phyloP scores from a whole-genome alignment of 2,113 vertebrate species.

The Mustelus asterias region DNA sequence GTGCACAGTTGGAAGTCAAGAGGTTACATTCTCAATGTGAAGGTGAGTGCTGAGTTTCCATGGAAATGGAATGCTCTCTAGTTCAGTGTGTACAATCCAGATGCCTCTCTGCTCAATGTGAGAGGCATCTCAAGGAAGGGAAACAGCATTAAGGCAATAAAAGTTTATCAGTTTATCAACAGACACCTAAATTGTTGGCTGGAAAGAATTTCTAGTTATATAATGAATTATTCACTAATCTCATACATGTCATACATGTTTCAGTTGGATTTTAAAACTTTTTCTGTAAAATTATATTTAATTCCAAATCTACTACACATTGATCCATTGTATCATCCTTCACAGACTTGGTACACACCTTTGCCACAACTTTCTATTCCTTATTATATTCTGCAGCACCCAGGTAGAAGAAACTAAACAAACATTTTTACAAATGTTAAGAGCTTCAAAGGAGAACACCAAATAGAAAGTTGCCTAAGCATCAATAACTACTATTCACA shows the following conservation, averaged over 20 bases:
- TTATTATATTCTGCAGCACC: background rate
- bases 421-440: background rate
- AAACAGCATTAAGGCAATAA: background rate
- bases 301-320: background rate
- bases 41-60: background rate
- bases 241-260: background rate
- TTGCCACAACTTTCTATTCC: background rate
- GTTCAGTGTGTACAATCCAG: background rate
- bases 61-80: background rate
- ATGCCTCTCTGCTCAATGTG: background rate
- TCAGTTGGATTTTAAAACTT: background rate
- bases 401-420: background rate
- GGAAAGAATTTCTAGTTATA: background rate
- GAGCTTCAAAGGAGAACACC: background rate
- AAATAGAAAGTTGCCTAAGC: background rate
- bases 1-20: background rate
- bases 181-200: background rate
- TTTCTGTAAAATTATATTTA: background rate
- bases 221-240: constrained; percentile 5
- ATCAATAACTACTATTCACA: background rate
- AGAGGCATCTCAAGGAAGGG: background rate
- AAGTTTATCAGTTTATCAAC: background rate
- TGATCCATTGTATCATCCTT: background rate
- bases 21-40: background rate
- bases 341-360: background rate